Percentiles rank a stretch among this genome's conserved stretches.
Evolutionary conservation across 1,140 invertebrate genomes (phyloP).

Genomic region (Antheraea mylitta): DNA sequence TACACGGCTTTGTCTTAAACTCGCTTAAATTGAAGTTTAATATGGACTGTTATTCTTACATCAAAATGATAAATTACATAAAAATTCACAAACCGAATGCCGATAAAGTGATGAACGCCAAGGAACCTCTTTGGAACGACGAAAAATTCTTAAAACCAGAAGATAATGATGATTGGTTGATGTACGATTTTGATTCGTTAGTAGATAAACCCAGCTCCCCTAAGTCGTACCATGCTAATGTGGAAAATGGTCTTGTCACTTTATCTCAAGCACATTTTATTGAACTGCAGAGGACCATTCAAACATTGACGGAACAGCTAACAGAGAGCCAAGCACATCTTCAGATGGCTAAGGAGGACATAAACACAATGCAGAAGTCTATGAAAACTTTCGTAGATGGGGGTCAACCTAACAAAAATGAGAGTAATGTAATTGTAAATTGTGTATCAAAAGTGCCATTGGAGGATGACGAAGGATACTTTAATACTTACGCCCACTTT

Average conservation of each 20-base stretch:
- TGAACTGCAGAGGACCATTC: conserved; percentile 82
- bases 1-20: conserved; percentile 86
- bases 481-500: conserved; percentile 98
- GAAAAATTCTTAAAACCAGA: conserved; percentile 91
- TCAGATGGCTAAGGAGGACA: conserved; percentile 81
- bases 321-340: conserved; percentile 79
- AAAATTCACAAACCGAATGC: conserved; percentile 82
- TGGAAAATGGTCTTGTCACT: conserved; percentile 81
- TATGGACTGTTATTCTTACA: conserved; percentile 92
- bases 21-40: conserved; percentile 83
- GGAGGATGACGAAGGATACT: conserved; percentile 89
- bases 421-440: conserved; percentile 37
- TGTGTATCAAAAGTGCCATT: conserved; percentile 76
- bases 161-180: conserved; percentile 90
- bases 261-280: conserved; percentile 82
- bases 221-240: conserved; percentile 76
- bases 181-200: conserved; percentile 82
- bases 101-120: conserved; percentile 75
- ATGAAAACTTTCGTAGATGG: conserved; percentile 82
- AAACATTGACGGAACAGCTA: conserved; percentile 76
- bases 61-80: conserved; percentile 94
- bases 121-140: conserved; percentile 82
- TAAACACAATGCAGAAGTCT: conserved; percentile 81
- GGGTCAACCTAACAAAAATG: conserved; percentile 33
- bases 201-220: conserved; percentile 55